Conservation (phyloP, 1,140 invertebrate species). For the Latrodectus geometricus region DNA sequence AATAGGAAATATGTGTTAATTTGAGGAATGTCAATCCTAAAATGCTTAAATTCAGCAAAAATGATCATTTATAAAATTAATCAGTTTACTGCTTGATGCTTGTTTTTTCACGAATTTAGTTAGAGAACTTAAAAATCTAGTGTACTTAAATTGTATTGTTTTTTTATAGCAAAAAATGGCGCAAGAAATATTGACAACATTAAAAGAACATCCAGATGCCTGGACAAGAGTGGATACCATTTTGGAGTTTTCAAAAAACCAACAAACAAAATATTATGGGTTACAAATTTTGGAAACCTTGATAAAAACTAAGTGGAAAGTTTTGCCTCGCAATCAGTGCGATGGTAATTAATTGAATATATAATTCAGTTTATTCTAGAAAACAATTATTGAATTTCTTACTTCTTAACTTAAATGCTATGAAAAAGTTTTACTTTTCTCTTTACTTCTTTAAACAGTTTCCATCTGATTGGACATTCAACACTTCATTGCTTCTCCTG, state of each 20-base stretch:
- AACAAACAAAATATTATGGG: slow-evolving; percentile 99
- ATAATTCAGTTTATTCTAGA: neutral
- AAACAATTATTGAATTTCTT: neutral
- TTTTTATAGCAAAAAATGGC: slow-evolving; percentile 84
- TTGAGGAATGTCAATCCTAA: too few relatives aligned
- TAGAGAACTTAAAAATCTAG: neutral
- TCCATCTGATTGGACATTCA: neutral
- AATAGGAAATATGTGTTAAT: too few relatives aligned
- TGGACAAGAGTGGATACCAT: slow-evolving; percentile 99
- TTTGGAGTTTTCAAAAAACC: slow-evolving; percentile 92
- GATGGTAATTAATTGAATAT: slow-evolving; percentile 77
- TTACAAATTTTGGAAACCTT: slow-evolving; percentile 99
- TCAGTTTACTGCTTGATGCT: too few relatives aligned
- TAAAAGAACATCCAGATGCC: slow-evolving; percentile 98
- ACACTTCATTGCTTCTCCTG: neutral
- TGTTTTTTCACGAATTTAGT: neutral
- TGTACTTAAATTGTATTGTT: neutral
- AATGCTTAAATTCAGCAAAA: too few relatives aligned
- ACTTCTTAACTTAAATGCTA: slow-evolving; percentile 36
- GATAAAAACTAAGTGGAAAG: slow-evolving; percentile 99
- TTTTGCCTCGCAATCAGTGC: slow-evolving; percentile 96
- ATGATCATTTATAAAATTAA: too few relatives aligned
- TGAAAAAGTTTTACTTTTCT: neutral
- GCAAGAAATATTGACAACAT: slow-evolving; percentile 92
- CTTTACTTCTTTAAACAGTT: neutral